These are phyloP conservation scores for Pongo pygmaeus DNA, from an alignment of 2,113 vertebrate genomes.

Conservation along the genomic window DNA sequence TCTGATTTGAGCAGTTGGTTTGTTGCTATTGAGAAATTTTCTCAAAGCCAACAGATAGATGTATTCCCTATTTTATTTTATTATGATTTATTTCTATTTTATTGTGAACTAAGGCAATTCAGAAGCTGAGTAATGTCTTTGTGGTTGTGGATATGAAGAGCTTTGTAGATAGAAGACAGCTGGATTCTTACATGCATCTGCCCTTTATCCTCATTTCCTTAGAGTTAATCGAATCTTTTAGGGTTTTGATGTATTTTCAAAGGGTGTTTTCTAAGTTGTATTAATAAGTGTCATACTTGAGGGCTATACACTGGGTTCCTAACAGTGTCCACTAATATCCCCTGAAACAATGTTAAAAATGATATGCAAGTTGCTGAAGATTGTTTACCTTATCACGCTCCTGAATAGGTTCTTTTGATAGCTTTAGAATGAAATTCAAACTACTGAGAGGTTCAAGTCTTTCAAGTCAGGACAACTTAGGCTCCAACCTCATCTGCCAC, in stretches of 20 bases:
- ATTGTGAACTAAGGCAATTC: not conserved
- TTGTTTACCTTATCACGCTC: not conserved
- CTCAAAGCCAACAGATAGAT: not conserved
- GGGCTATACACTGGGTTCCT: not conserved
- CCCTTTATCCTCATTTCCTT: not conserved
- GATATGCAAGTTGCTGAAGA: not conserved
- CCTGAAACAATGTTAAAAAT: not conserved
- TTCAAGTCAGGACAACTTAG: not conserved
- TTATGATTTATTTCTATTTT: not conserved
- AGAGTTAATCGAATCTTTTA: not conserved
- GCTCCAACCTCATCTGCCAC: not conserved
- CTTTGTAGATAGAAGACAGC: not conserved
- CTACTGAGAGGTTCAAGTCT: not conserved
- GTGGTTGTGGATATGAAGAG: not conserved
- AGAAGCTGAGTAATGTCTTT: not conserved
- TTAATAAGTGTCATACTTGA: not conserved
- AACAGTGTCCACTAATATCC: not conserved
- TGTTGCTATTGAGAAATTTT: not conserved
- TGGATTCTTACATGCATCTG: not conserved
- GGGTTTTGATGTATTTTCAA: not conserved
- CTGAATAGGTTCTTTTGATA: not conserved
- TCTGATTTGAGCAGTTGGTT: not conserved
- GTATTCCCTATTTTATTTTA: not conserved
- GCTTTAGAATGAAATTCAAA: not conserved
- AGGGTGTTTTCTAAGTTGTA: not conserved